Evolutionary conservation across 2,113 vertebrate species (phyloP).

Genomic region (Elephas maximus): DNA sequence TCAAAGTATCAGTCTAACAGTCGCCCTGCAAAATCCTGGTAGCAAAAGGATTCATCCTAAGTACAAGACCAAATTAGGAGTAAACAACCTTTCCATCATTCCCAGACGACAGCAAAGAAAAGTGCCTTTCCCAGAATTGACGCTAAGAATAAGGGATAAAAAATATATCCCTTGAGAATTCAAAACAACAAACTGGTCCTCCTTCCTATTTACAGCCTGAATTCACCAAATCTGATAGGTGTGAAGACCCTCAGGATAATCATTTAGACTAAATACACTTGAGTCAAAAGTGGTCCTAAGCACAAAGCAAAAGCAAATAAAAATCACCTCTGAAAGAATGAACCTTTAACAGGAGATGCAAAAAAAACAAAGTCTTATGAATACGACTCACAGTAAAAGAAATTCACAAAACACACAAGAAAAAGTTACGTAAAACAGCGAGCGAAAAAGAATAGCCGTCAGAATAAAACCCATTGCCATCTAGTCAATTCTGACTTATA

Average conservation of each 20-base stretch:
- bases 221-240: background rate
- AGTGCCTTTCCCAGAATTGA: background rate
- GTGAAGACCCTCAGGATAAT: background rate
- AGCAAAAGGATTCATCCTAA: background rate
- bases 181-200: background rate
- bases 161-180: background rate
- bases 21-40: background rate
- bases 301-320: conserved; percentile 14
- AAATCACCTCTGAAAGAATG: background rate
- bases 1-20: background rate
- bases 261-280: background rate
- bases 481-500: no score
- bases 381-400: background rate
- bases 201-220: background rate
- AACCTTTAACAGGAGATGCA: background rate
- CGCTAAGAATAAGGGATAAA: background rate
- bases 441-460: background rate
- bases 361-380: background rate
- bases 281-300: background rate
- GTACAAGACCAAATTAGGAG: background rate
- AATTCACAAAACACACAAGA: background rate
- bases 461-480: background rate
- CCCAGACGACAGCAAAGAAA: background rate
- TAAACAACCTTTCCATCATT: background rate
- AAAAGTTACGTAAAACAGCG: background rate